Evolutionary conservation across 2,113 vertebrate species (phyloP).

Genomic region (Boulengeromyrus knoepffleri): DNA sequence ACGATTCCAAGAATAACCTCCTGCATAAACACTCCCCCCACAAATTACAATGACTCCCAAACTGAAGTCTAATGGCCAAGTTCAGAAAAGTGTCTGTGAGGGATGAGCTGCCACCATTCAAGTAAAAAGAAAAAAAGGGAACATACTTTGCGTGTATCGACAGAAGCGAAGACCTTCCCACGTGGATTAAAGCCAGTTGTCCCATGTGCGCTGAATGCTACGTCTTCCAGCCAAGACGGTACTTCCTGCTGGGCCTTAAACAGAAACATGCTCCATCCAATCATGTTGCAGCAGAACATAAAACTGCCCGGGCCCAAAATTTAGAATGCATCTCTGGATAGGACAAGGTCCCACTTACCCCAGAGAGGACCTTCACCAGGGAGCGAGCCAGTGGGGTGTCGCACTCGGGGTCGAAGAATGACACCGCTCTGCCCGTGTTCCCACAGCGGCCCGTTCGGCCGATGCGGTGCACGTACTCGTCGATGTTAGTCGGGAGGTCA

Average conservation of each 20-base stretch:
- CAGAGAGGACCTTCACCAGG: slow-evolving; percentile 75
- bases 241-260: slow-evolving; percentile 85
- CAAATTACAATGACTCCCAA: not conserved
- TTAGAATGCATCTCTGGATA: not conserved
- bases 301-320: not conserved
- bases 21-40: not conserved
- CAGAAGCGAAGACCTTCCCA: slow-evolving; percentile 51
- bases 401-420: slow-evolving; percentile 69
- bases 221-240: slow-evolving; percentile 81
- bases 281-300: not conserved
- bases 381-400: slow-evolving; percentile 67
- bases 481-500: slow-evolving; percentile 79
- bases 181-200: slow-evolving; percentile 36
- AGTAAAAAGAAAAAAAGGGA: not conserved
- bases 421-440: slow-evolving; percentile 77
- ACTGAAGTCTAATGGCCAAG: not conserved
- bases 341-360: slow-evolving; percentile 49
- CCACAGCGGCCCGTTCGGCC: slow-evolving; percentile 92
- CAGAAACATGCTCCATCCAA: not conserved
- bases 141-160: slow-evolving; percentile 68
- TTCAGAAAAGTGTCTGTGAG: not conserved
- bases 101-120: not conserved
- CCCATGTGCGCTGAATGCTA: slow-evolving; percentile 54
- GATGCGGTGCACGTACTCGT: slow-evolving; percentile 91
- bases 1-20: not conserved